Evolutionary conservation across 2,888 invertebrate genomes (phyloP).

Genomic region (Andricus curvator): DNA sequence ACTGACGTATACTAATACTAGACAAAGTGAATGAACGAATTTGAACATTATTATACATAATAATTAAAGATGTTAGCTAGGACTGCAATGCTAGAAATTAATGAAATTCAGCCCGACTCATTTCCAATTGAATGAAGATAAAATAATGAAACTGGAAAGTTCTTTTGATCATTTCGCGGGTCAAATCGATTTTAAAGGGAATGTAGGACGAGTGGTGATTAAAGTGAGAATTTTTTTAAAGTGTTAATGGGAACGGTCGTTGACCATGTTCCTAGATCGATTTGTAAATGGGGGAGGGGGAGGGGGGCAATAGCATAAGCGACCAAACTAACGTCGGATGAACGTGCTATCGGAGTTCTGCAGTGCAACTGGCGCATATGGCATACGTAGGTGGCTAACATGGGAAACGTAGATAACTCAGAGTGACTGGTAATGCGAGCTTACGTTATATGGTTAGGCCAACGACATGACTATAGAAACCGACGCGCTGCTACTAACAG

Average conservation of each 20-base stretch:
- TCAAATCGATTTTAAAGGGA: background rate
- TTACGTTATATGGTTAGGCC: slow-evolving; percentile 62
- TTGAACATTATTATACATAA: no score
- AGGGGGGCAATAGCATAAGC: slow-evolving; percentile 42
- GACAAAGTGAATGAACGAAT: no score
- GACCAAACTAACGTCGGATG: slow-evolving; percentile 63
- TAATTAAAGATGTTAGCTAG: no score
- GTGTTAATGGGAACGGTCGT: slow-evolving; percentile 45
- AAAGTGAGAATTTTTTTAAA: background rate
- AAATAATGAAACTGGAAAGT: background rate
- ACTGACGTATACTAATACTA: no score
- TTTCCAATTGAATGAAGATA: no score
- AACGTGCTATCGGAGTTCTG: slow-evolving; percentile 71
- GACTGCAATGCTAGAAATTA: no score
- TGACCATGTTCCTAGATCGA: slow-evolving; percentile 54
- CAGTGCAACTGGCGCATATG: slow-evolving; percentile 72
- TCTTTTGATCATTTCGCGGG: background rate
- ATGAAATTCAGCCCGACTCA: no score
- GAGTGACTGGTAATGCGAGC: slow-evolving; percentile 72
- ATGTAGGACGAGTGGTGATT: background rate
- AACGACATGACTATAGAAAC: slow-evolving; percentile 68
- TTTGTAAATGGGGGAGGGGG: slow-evolving; percentile 53
- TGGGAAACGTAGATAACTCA: slow-evolving; percentile 76
- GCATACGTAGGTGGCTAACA: slow-evolving; percentile 64
- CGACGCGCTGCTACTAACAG: slow-evolving; percentile 59